phyloP scores from a whole-genome alignment of 2,797 vertebrate species.

The Acomys russatus region DNA sequence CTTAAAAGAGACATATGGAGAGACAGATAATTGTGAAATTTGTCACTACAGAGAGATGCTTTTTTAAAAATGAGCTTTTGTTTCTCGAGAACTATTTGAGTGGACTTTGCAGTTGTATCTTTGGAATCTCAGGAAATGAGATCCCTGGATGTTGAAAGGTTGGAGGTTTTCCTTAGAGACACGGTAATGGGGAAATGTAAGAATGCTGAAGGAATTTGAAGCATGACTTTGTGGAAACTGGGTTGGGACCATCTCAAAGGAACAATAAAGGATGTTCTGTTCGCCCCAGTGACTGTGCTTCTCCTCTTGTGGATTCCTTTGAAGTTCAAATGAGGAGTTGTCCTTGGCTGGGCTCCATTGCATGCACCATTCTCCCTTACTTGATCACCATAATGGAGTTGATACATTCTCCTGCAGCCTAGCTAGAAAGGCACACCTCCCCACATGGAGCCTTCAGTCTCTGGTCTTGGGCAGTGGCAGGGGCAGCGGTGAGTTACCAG shows the following conservation, averaged over 20 bases:
- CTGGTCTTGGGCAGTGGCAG: not conserved
- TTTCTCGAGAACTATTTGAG: conserved; percentile 54
- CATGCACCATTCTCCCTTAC: not conserved
- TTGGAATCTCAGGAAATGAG: conserved; percentile 58
- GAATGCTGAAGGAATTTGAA: conserved; percentile 74
- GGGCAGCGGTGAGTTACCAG: not conserved
- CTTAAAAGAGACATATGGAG: conserved; percentile 41
- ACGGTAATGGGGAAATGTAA: conserved; percentile 68
- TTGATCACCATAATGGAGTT: not conserved
- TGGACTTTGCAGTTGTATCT: conserved; percentile 31
- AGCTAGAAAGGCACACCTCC: conserved; percentile 23
- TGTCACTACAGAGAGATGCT: not conserved
- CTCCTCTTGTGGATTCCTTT: conserved; percentile 65
- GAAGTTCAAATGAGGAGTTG: conserved; percentile 55
- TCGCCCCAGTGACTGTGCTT: conserved; percentile 19
- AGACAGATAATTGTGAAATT: conserved; percentile 46
- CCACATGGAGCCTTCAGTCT: not conserved
- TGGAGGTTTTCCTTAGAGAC: conserved; percentile 56
- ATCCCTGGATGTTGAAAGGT: conserved; percentile 57
- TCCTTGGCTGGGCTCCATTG: conserved; percentile 50
- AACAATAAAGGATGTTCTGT: conserved; percentile 70
- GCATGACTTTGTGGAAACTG: conserved; percentile 71
- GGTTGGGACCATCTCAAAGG: conserved; percentile 73
- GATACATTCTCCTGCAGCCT: conserved; percentile 40
- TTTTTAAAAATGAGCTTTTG: conserved; percentile 42